A percentile compares a stretch with the other conserved stretches of the same genome.
Evolutionary conservation across 1,140 invertebrate species (phyloP).

Genomic region (Zaprionus ghesquierei): DNA sequence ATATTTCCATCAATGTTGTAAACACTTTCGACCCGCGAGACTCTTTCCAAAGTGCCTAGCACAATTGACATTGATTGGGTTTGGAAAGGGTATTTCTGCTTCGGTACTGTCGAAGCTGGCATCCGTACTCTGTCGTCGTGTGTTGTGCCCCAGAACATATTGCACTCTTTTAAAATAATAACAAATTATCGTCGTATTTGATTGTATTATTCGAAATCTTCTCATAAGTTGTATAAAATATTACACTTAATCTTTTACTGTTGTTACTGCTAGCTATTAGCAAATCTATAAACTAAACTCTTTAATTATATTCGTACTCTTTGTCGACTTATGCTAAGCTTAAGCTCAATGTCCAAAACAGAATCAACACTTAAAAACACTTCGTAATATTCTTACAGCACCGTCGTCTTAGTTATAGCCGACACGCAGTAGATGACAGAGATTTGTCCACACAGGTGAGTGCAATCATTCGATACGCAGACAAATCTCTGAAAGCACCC

Average conservation of each 20-base stretch:
- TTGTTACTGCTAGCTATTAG: conserved; percentile 54
- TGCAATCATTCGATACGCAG: conserved; percentile 22
- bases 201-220: conserved; percentile 24
- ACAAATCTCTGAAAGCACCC: conserved; percentile 48
- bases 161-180: conserved; percentile 6
- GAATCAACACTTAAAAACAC: conserved; percentile 40
- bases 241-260: conserved; percentile 59
- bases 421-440: conserved; percentile 94
- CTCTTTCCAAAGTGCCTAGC: conserved; percentile 22
- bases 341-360: conserved; percentile 24
- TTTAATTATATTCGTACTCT: conserved; percentile 32
- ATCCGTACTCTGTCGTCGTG: conserved; percentile 2
- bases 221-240: conserved; percentile 64
- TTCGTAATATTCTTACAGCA: conserved; percentile 86
- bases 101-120: conserved; percentile 13
- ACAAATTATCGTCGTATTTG: not conserved
- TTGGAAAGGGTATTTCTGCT: conserved; percentile 29
- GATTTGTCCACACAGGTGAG: conserved; percentile 90
- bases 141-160: conserved; percentile 10
- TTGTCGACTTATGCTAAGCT: conserved; percentile 14
- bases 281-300: conserved; percentile 12
- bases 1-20: conserved; percentile 22
- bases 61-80: not conserved
- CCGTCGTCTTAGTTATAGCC: conserved; percentile 93
- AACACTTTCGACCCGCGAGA: not conserved